These are phyloP conservation scores for Calypte anna DNA, from an alignment of 2,113 vertebrate species.

Conservation along the genomic window DNA sequence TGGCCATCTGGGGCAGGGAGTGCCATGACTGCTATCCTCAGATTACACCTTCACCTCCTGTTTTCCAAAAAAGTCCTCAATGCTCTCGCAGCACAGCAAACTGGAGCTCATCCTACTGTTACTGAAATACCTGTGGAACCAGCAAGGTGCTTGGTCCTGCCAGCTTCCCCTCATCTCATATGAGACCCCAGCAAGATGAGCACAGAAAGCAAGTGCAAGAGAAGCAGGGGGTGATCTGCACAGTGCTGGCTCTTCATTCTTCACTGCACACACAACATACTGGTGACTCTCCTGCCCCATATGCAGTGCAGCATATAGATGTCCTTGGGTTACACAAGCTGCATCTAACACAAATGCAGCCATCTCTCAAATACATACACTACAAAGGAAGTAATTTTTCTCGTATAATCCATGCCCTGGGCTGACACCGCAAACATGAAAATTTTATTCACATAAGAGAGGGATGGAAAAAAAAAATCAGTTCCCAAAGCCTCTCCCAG, in stretches of 20 bases:
- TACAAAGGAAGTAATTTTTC: background rate
- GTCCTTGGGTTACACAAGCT: accelerated
- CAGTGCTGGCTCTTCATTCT: no score
- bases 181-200: accelerated
- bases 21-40: background rate
- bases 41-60: background rate
- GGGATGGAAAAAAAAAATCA: background rate
- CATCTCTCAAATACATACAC: background rate
- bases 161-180: accelerated
- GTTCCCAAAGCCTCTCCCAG: background rate
- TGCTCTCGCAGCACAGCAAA: accelerated
- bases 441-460: background rate
- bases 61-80: background rate
- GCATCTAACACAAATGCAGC: background rate
- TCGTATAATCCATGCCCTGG: background rate
- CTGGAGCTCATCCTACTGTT: background rate
- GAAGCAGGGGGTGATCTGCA: background rate
- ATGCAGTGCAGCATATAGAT: accelerated
- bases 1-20: background rate
- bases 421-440: background rate
- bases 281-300: background rate
- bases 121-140: background rate
- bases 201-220: accelerated
- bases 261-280: accelerated
- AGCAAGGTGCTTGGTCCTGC: accelerated